Percentiles rank a stretch among this genome's conserved stretches.
phyloP scores from a whole-genome alignment of 2,888 invertebrate genomes.

The Hypena proboscidalis region DNA sequence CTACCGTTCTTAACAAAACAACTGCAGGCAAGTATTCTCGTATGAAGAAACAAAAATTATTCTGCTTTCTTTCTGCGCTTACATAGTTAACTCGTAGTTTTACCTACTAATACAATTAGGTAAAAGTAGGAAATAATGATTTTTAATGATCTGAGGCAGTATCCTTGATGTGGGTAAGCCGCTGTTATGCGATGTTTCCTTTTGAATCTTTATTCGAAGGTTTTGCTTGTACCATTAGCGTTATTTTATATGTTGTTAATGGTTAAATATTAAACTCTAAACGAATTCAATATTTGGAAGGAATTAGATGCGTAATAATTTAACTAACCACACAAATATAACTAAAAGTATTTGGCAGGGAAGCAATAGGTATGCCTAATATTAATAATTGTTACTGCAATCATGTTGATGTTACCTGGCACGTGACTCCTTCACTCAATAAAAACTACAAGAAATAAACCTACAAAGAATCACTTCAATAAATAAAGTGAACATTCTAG shows the following conservation, averaged over 20 bases:
- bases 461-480: too few relatives aligned
- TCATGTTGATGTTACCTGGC: too few relatives aligned
- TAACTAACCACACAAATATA: too few relatives aligned
- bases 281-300: too few relatives aligned
- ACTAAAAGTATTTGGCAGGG: too few relatives aligned
- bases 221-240: background rate
- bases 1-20: constrained; percentile 56
- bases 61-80: constrained; percentile 47
- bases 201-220: background rate
- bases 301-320: too few relatives aligned
- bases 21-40: constrained; percentile 47
- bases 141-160: constrained; percentile 9
- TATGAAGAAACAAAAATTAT: constrained; percentile 50
- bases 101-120: constrained; percentile 25
- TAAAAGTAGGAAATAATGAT: constrained; percentile 17
- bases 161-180: constrained; percentile 4
- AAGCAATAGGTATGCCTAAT: too few relatives aligned
- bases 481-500: constrained; percentile 34
- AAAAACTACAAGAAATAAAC: background rate
- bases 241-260: too few relatives aligned
- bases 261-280: too few relatives aligned
- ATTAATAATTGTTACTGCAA: too few relatives aligned
- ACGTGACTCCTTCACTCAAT: background rate
- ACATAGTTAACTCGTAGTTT: constrained; percentile 33
- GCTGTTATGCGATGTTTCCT: background rate